Evolutionary conservation across 1,140 invertebrate species (phyloP), one percentile per base, ranked within the genome.

Genomic region (Acyrthosiphon pisum): DNA sequence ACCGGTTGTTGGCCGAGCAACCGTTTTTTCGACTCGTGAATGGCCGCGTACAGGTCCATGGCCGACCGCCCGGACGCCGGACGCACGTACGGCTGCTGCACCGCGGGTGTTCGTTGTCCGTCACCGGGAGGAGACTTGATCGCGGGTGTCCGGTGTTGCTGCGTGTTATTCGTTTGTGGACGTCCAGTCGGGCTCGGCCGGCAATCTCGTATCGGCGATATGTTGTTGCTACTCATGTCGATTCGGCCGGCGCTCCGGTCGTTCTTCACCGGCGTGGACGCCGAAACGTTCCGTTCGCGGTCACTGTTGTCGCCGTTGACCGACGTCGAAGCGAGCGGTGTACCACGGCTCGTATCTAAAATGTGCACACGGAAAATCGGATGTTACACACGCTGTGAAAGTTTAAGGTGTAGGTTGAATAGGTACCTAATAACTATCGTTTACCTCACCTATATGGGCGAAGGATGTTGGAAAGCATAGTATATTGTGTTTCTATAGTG

Each of bases 11-110:
- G 44, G 76, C 76, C 91, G 68, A 93, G 76, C 81, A 97, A 95
- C 94, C 97, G 96, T 94, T 97, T 97, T 94, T 97, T 97, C 84
- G 97, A 97, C 95, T 97, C 97, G 94, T 97, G 97, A 91, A 97
- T 97, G 23, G 97, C 97, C 11, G 97, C 96, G 94, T 97, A 97
- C 0, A 97, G 94, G 94, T 97, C 97, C 94, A 97, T 97, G 94
- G 97, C 97, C 2, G 96, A 97, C 96, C 97, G 97, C 4, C 96
- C 97, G 30, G 96, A 97, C 35, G 76, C 46, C 35, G 91, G 76
- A 14, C 91, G 91, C 6, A 44, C n/a, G 44, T n/a, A 44, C 76
- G 60, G 50, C 22, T 23, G 60, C 44, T 41, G 56, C 0, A 37
- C 87, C 48, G 87, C 22, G 20, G 50, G 48, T 1, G 46, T n/a